Conservation (phyloP, 2,113 vertebrate species). For the Taxidea taxus region DNA sequence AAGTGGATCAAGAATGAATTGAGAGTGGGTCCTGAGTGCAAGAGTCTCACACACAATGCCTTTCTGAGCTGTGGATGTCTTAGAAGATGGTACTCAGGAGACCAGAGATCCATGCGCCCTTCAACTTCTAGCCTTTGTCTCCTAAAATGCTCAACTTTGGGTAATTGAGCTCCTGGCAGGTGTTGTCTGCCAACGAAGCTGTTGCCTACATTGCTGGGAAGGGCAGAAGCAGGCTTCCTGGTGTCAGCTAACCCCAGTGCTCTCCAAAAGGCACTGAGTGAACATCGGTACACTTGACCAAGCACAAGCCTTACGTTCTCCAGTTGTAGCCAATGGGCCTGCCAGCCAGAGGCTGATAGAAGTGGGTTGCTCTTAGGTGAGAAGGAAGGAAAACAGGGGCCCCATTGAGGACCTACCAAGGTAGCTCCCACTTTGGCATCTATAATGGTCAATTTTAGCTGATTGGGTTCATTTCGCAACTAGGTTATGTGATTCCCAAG, state of each 20-base stretch:
- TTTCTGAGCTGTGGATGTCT: neutral
- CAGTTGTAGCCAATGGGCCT: neutral
- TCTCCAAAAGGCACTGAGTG: neutral
- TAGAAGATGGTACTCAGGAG: neutral
- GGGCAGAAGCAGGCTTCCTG: neutral
- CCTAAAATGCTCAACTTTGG: neutral
- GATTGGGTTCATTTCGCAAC: slow-evolving; percentile 65
- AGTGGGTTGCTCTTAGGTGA: neutral
- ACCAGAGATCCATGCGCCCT: neutral
- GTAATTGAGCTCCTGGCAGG: neutral
- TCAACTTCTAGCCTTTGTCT: neutral
- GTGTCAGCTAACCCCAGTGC: neutral
- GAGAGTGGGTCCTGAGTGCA: neutral
- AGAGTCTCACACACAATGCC: neutral
- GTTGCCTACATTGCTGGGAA: neutral
- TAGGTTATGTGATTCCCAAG: slow-evolving; percentile 62
- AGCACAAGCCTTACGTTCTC: neutral
- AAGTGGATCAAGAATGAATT: neutral
- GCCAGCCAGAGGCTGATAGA: neutral
- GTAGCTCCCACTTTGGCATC: slow-evolving; percentile 64
- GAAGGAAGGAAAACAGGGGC: slow-evolving; percentile 66
- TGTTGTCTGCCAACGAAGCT: neutral
- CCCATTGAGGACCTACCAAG: slow-evolving; percentile 52
- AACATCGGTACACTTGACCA: slow-evolving; percentile 3
- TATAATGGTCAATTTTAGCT: slow-evolving; percentile 61